These are phyloP conservation scores for Coelopa frigida DNA, from an alignment of 1,140 invertebrate species.

Conservation along the genomic window DNA sequence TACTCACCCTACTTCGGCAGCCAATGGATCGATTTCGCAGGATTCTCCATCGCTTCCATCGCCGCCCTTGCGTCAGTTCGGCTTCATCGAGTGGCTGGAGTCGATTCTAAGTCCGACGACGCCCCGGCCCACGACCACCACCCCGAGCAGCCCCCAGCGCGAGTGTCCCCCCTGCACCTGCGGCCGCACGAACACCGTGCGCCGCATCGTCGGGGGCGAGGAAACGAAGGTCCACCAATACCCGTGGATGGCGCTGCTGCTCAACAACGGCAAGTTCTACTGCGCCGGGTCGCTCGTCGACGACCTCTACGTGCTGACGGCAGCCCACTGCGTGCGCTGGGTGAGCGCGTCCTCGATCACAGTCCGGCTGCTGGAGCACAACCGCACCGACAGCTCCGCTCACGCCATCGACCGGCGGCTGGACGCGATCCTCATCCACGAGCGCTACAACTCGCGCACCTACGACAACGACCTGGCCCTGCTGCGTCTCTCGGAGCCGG, in stretches of 20 bases:
- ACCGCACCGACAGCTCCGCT: slow-evolving; percentile 49
- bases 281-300: slow-evolving; percentile 61
- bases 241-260: slow-evolving; percentile 61
- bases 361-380: slow-evolving; percentile 65
- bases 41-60: too few species aligned
- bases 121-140: background rate
- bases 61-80: too few species aligned
- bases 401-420: slow-evolving; percentile 45
- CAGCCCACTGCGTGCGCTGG: slow-evolving; percentile 65
- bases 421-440: slow-evolving; percentile 23
- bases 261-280: slow-evolving; percentile 58
- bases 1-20: too few species aligned
- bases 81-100: too few species aligned
- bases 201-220: slow-evolving; percentile 60
- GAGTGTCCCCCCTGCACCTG: slow-evolving; percentile 44
- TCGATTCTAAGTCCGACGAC: background rate
- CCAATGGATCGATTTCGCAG: too few species aligned
- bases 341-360: slow-evolving; percentile 56
- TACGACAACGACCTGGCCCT: slow-evolving; percentile 77
- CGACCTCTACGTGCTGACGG: slow-evolving; percentile 52
- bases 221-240: slow-evolving; percentile 58
- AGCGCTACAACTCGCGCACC: slow-evolving; percentile 48
- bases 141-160: slow-evolving; percentile 4
- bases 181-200: slow-evolving; percentile 53
- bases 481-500: slow-evolving; percentile 52